Evolutionary conservation across 2,888 invertebrate species (phyloP).

Genomic region (Cartodere bifasciata): DNA sequence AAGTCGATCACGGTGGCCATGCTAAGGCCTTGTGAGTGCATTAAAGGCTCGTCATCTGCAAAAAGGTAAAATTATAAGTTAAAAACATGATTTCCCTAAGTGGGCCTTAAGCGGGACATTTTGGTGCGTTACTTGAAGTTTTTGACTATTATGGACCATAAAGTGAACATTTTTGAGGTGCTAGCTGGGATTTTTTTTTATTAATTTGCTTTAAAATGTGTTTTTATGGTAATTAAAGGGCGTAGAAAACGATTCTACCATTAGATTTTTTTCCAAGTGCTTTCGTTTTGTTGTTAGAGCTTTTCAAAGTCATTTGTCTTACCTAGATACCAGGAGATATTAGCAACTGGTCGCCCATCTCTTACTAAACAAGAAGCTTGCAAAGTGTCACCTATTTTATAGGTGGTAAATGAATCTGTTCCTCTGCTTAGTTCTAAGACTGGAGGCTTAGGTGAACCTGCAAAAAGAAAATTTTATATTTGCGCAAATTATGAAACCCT

Average conservation of each 20-base stretch:
- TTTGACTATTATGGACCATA: too few relatives aligned
- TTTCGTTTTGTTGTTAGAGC: too few relatives aligned
- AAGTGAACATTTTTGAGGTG: too few relatives aligned
- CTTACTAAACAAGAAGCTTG: constrained; percentile 53
- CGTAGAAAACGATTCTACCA: too few relatives aligned
- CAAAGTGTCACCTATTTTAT: constrained; percentile 49
- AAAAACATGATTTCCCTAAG: too few relatives aligned
- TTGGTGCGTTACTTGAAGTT: too few relatives aligned
- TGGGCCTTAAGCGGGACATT: too few relatives aligned
- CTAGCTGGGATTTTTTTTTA: too few relatives aligned
- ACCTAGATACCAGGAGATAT: constrained; percentile 62
- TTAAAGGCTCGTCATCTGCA: constrained; percentile 49
- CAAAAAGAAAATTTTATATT: constrained; percentile 20
- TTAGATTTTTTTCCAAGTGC: too few relatives aligned
- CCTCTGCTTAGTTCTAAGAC: constrained; percentile 36
- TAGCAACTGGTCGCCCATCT: constrained; percentile 62
- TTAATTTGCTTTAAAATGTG: neutral
- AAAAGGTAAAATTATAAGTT: too few relatives aligned
- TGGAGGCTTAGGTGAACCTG: constrained; percentile 37
- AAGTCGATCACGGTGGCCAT: constrained; percentile 40
- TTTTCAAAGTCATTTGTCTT: constrained; percentile 19
- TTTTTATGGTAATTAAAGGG: too few relatives aligned
- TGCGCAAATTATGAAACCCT: constrained; percentile 1
- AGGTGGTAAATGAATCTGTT: constrained; percentile 33
- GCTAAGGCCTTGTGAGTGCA: constrained; percentile 39